A percentile compares a stretch with the other conserved stretches of the same genome.
Evolutionary conservation across 2,113 vertebrate species (phyloP).

Genomic region (Rynchops niger): DNA sequence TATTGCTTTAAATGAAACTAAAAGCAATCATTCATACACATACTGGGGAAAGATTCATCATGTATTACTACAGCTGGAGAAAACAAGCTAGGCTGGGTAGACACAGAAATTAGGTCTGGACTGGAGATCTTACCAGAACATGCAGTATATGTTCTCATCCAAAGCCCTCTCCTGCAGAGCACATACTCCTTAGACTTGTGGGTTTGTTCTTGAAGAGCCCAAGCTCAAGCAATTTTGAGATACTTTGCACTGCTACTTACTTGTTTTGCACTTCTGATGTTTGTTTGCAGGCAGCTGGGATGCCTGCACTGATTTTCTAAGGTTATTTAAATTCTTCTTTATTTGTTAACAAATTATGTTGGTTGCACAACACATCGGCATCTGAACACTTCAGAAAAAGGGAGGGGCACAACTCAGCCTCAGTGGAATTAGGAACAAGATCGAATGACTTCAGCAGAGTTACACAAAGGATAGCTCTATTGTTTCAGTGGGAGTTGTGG

Average conservation of each 20-base stretch:
- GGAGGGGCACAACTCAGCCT: neutral
- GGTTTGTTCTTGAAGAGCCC: neutral
- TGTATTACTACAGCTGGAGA: neutral
- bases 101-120: neutral
- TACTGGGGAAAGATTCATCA: neutral
- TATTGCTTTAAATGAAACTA: neutral
- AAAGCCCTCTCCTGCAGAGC: neutral
- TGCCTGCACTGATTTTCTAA: neutral
- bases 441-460: neutral
- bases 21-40: neutral
- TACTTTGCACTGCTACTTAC: neutral
- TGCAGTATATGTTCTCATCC: neutral
- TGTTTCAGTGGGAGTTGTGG: neutral
- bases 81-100: neutral
- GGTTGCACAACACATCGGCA: conserved; percentile 51
- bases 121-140: neutral
- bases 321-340: conserved; percentile 21
- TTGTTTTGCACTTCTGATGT: neutral
- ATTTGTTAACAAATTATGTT: conserved; percentile 35
- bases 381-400: conserved; percentile 21
- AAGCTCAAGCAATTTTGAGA: neutral
- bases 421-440: conserved; percentile 6
- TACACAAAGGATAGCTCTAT: neutral
- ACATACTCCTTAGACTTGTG: neutral
- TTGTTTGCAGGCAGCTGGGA: conserved; percentile 11